phyloP scores from a whole-genome alignment of 2,797 vertebrate genomes.

The Sparus aurata region DNA sequence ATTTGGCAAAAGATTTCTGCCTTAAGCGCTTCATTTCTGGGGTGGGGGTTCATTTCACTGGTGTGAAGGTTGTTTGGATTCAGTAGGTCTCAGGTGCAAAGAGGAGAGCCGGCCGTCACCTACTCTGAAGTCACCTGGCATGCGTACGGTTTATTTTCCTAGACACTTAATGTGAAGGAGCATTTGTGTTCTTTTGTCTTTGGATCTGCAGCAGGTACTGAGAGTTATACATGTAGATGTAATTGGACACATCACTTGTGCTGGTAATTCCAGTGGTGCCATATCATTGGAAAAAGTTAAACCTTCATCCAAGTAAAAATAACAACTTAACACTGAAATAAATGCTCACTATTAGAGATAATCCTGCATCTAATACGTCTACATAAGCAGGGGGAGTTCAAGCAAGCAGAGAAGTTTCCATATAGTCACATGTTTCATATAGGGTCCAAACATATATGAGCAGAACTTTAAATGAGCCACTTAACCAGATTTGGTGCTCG shows the following conservation, averaged over 20 bases:
- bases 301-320: too few relatives aligned
- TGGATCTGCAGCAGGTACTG: neutral
- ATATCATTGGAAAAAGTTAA: neutral
- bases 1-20: conserved; percentile 15
- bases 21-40: too few relatives aligned
- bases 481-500: neutral
- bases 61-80: neutral
- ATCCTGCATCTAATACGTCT: too few relatives aligned
- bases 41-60: too few relatives aligned
- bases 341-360: too few relatives aligned
- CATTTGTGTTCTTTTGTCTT: neutral
- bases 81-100: neutral
- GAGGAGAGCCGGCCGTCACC: neutral
- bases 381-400: too few relatives aligned
- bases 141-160: neutral
- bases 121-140: conserved; percentile 5
- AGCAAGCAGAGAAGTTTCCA: neutral
- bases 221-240: neutral
- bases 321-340: too few relatives aligned
- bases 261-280: neutral
- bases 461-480: neutral
- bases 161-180: neutral
- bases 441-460: neutral
- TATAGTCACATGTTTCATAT: neutral
- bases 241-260: neutral